These are phyloP conservation scores for Syngnathus floridae DNA, from an alignment of 2,113 vertebrate species.

Conservation along the genomic window DNA sequence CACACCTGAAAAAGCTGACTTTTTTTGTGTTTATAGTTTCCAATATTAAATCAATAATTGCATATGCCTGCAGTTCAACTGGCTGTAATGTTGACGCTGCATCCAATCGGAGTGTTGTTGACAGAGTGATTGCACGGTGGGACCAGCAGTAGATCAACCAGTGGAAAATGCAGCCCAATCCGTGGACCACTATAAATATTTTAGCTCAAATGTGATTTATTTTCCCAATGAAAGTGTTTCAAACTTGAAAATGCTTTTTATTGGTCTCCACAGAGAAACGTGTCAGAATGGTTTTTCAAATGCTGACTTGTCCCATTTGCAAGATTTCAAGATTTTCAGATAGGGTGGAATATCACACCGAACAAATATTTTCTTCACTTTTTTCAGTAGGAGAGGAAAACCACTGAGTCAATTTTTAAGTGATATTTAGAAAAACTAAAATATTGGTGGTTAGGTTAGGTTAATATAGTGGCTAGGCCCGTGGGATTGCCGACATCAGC, in stretches of 20 bases:
- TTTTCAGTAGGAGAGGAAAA: background rate
- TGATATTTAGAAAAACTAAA: no score
- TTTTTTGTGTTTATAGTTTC: no score
- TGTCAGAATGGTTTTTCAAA: background rate
- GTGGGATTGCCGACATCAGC: constrained; percentile 14
- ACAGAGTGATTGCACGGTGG: no score
- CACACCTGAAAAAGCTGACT: no score
- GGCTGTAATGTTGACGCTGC: no score
- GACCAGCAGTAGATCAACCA: no score
- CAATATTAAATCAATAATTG: no score
- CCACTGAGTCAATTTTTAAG: background rate
- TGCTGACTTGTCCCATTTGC: background rate
- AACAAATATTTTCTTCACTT: background rate
- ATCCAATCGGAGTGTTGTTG: no score
- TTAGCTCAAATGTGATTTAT: no score
- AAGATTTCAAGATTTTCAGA: background rate
- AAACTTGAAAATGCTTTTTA: background rate
- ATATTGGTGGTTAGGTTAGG: background rate
- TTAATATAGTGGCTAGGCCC: background rate
- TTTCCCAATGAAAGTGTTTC: background rate
- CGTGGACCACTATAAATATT: background rate
- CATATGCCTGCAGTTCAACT: no score
- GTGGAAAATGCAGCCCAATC: no score
- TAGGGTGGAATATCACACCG: background rate
- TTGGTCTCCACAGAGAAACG: background rate